A percentile compares a stretch with the other conserved stretches of the same genome.
Conservation (phyloP, 1,140 invertebrate species). For the Cephus cinctus region DNA sequence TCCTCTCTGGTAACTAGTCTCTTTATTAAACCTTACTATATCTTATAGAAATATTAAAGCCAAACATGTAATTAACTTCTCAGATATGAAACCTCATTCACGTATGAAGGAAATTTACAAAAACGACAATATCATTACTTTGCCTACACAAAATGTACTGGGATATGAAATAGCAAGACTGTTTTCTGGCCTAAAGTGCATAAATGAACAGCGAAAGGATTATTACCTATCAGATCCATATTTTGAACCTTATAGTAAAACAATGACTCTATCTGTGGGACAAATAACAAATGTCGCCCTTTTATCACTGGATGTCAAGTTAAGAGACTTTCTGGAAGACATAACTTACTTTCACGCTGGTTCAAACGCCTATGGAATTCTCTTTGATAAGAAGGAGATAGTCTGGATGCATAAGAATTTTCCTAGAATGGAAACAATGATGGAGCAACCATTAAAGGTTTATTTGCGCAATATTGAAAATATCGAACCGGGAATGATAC, state of each 20-base stretch:
- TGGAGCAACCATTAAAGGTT: conserved; percentile 48
- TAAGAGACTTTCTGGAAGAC: conserved; percentile 47
- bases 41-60: background rate
- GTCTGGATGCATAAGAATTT: conserved; percentile 53
- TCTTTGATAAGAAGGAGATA: conserved; percentile 47
- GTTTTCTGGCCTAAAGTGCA: conserved; percentile 45
- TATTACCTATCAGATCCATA: conserved; percentile 51
- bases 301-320: conserved; percentile 43
- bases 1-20: conserved; percentile 34
- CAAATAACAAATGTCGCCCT: conserved; percentile 43
- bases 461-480: conserved; percentile 49
- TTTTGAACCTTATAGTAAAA: conserved; percentile 49
- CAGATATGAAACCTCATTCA: conserved; percentile 35
- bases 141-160: conserved; percentile 48
- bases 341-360: conserved; percentile 50
- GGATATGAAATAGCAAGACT: conserved; percentile 49
- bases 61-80: conserved; percentile 6
- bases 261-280: conserved; percentile 44
- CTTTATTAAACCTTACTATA: conserved; percentile 1
- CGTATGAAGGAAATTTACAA: conserved; percentile 30
- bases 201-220: conserved; percentile 37
- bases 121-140: conserved; percentile 37
- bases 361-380: conserved; percentile 32
- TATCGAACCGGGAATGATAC: conserved; percentile 31
- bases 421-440: conserved; percentile 43